Percentiles rank a stretch among this genome's conserved stretches.
phyloP scores from a whole-genome alignment of 2,888 invertebrate species.

The Agonopterix alstromeriana region DNA sequence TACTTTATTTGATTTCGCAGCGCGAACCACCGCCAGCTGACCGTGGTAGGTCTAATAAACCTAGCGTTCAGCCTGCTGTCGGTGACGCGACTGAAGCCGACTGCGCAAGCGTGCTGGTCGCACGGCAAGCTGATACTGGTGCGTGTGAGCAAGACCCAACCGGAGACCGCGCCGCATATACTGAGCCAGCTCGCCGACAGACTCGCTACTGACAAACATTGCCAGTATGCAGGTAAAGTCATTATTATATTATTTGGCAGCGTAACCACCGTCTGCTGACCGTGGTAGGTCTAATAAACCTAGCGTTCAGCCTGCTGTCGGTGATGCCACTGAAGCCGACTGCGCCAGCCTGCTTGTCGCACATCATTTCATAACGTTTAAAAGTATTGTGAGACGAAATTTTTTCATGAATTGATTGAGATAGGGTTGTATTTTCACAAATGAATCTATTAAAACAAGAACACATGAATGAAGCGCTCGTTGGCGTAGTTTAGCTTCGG shows the following conservation, averaged over 20 bases:
- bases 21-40: constrained; percentile 55
- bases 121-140: constrained; percentile 53
- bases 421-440: too few relatives aligned
- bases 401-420: too few relatives aligned
- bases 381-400: too few relatives aligned
- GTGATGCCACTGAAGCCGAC: constrained; percentile 30
- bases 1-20: constrained; percentile 27
- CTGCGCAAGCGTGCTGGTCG: constrained; percentile 42
- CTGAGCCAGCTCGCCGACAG: constrained; percentile 45
- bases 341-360: constrained; percentile 43
- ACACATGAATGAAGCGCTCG: too few relatives aligned
- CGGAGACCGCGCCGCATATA: constrained; percentile 46
- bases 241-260: constrained; percentile 27
- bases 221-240: constrained; percentile 50
- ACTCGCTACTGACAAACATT: constrained; percentile 35
- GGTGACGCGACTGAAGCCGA: constrained; percentile 29
- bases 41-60: constrained; percentile 54
- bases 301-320: too few relatives aligned
- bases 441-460: too few relatives aligned
- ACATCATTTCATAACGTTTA: too few relatives aligned
- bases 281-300: constrained; percentile 41
- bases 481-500: too few relatives aligned
- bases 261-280: constrained; percentile 57
- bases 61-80: constrained; percentile 48
- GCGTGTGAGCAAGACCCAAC: constrained; percentile 48